Conservation (phyloP, 2,797 vertebrate genomes). For the Labeo calbasu region DNA sequence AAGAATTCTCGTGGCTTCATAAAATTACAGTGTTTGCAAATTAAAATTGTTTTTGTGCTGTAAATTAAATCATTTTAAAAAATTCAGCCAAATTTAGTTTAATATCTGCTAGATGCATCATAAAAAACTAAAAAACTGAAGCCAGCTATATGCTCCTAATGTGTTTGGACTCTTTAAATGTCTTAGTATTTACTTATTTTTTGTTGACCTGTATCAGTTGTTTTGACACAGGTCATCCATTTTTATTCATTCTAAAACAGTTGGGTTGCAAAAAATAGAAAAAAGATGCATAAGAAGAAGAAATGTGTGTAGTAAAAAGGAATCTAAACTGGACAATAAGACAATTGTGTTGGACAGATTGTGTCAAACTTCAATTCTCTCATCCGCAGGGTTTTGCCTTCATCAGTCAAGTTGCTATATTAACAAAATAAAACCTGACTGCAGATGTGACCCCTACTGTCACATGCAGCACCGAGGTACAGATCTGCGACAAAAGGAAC, state of each 20-base stretch:
- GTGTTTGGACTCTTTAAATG: neutral
- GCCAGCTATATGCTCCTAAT: neutral
- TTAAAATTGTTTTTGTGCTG: no score
- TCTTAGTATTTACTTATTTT: neutral
- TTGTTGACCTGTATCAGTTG: neutral
- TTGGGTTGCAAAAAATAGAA: neutral
- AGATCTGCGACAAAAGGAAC: slow-evolving; percentile 52
- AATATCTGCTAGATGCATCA: neutral
- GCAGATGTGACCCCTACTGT: slow-evolving; percentile 38
- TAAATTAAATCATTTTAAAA: no score
- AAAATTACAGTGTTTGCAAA: no score
- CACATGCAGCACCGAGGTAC: slow-evolving; percentile 20
- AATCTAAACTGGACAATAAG: slow-evolving; percentile 9
- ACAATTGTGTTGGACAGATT: slow-evolving; percentile 14
- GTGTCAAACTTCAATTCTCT: neutral
- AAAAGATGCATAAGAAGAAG: neutral
- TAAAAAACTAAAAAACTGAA: neutral
- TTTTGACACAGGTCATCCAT: neutral
- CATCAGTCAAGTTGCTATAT: slow-evolving; percentile 36
- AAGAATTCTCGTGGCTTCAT: no score
- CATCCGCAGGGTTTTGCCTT: slow-evolving; percentile 14
- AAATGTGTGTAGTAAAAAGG: neutral
- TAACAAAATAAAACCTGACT: slow-evolving; percentile 38
- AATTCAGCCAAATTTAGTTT: no score
- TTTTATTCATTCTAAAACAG: neutral